These are phyloP conservation scores for Embidobia sp. DNA, from an alignment of 2,888 invertebrate species.

Conservation along the genomic window DNA sequence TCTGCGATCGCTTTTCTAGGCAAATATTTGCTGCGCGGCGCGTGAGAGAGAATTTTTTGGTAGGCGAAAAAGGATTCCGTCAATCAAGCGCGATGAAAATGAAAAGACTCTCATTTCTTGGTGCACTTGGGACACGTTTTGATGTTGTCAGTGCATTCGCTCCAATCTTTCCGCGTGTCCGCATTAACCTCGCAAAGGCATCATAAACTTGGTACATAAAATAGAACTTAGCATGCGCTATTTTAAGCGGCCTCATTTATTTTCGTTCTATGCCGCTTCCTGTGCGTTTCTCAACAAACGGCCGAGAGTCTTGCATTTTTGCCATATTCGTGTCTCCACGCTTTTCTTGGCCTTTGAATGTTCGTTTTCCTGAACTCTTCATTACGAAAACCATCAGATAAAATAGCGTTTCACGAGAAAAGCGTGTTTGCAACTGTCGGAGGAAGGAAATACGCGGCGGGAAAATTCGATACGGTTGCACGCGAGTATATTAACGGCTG, in stretches of 20 bases:
- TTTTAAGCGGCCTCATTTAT: conserved; percentile 73
- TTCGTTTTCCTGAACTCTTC: no score
- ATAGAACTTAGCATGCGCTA: conserved; percentile 70
- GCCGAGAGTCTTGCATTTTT: conserved; percentile 29
- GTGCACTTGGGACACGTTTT: conserved; percentile 40
- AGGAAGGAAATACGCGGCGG: no score
- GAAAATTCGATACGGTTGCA: no score
- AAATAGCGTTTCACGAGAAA: no score
- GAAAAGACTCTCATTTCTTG: conserved; percentile 20
- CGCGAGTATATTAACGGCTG: no score
- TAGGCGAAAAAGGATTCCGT: conserved; percentile 8
- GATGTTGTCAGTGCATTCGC: conserved; percentile 40
- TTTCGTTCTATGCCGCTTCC: conserved; percentile 68
- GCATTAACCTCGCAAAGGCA: conserved; percentile 56
- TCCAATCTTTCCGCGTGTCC: conserved; percentile 49
- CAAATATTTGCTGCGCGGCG: not conserved
- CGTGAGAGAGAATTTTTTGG: conserved; percentile 19
- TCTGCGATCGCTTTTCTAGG: not conserved
- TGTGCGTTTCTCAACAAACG: conserved; percentile 64
- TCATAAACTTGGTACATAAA: conserved; percentile 68
- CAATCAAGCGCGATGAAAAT: conserved; percentile 18
- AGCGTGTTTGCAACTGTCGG: no score
- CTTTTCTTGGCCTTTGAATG: conserved; percentile 9
- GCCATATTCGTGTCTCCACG: conserved; percentile 18
- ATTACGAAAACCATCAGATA: no score